Conservation (phyloP, 2,797 vertebrate species). For the Chiroxiphia lanceolata region DNA sequence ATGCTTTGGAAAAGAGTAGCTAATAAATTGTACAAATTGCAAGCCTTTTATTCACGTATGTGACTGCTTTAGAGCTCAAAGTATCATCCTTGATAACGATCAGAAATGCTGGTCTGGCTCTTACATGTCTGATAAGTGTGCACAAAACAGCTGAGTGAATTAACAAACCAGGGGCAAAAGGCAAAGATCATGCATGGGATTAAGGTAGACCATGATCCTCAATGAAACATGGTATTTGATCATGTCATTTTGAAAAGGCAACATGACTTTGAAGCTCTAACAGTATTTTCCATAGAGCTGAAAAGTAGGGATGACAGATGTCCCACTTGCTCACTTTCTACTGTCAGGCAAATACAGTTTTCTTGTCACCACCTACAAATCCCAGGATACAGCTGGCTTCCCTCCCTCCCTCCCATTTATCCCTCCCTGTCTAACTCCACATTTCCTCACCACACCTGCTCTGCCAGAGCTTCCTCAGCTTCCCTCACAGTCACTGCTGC, state of each 20-base stretch:
- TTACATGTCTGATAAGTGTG: constrained; percentile 16
- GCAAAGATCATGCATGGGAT: constrained; percentile 16
- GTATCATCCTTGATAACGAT: constrained; percentile 14
- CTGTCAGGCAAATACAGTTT: constrained; percentile 28
- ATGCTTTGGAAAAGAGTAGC: not conserved
- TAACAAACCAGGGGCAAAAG: constrained; percentile 45
- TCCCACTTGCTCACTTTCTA: not conserved
- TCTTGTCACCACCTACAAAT: constrained; percentile 56
- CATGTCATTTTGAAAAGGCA: not conserved
- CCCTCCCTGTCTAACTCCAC: not conserved
- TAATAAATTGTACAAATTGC: not conserved
- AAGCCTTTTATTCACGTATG: not conserved
- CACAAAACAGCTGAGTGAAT: constrained; percentile 1
- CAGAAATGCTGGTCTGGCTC: constrained; percentile 46
- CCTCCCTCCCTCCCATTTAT: not conserved
- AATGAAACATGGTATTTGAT: not conserved
- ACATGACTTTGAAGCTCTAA: not conserved
- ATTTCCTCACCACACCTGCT: constrained; percentile 25
- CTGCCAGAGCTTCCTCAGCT: not conserved
- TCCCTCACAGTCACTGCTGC: not conserved
- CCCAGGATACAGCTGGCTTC: not conserved
- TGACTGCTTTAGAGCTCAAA: constrained; percentile 29
- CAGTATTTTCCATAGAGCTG: constrained; percentile 7
- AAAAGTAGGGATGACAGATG: constrained; percentile 42
- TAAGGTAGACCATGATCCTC: not conserved